Conservation (phyloP, 2,888 invertebrate genomes). For the Erebia ligea region DNA sequence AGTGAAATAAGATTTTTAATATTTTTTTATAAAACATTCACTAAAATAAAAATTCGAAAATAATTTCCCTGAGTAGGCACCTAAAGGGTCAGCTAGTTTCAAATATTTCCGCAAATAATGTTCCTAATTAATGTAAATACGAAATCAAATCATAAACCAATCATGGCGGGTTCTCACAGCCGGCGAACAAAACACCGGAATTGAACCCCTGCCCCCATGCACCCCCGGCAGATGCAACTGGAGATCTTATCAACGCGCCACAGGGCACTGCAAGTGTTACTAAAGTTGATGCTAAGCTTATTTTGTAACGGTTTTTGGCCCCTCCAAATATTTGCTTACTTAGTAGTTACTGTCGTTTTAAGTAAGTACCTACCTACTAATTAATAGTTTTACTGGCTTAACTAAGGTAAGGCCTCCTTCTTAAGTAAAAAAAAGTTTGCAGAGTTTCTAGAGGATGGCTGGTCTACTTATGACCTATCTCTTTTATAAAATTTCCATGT, state of each 20-base stretch:
- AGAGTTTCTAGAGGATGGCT: too few relatives aligned
- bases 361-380: neutral
- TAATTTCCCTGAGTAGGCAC: too few relatives aligned
- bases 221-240: conserved; percentile 73
- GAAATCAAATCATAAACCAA: conserved; percentile 74
- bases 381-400: too few relatives aligned
- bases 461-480: too few relatives aligned
- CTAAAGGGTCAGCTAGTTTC: neutral
- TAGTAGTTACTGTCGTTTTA: neutral
- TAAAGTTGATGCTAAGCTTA: conserved; percentile 69
- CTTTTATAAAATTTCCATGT: too few relatives aligned
- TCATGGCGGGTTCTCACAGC: conserved; percentile 72
- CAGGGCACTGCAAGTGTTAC: conserved; percentile 73
- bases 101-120: conserved; percentile 50
- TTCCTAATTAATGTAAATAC: conserved; percentile 42
- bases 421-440: too few relatives aligned
- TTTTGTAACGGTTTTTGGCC: conserved; percentile 73
- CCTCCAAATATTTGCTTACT: conserved; percentile 42
- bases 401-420: too few relatives aligned
- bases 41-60: too few relatives aligned
- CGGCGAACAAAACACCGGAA: conserved; percentile 71
- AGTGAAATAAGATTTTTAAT: too few relatives aligned
- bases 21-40: too few relatives aligned
- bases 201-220: conserved; percentile 61
- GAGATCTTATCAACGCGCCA: conserved; percentile 79